These are phyloP conservation scores for Daboia siamensis DNA, from an alignment of 2,113 vertebrate species.

Conservation along the genomic window DNA sequence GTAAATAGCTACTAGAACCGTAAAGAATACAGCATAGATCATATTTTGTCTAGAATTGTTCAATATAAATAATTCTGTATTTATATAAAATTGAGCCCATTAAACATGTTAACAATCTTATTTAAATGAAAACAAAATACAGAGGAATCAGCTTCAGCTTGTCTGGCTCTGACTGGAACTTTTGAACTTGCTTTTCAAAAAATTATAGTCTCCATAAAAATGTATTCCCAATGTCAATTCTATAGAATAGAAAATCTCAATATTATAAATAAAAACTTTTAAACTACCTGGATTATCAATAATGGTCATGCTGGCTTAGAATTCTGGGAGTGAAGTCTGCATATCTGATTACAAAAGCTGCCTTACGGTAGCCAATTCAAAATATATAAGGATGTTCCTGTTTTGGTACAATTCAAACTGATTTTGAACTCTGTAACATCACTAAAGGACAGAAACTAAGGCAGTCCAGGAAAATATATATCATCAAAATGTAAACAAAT, in stretches of 20 bases:
- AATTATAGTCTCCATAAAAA: not conserved
- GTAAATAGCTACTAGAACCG: not conserved
- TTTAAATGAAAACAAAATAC: not conserved
- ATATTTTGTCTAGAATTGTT: not conserved
- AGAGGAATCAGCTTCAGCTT: not conserved
- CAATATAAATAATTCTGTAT: not conserved
- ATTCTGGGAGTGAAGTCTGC: not conserved
- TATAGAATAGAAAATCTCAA: not conserved
- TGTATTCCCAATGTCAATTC: not conserved
- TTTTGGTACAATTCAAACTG: not conserved
- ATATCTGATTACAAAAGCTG: not conserved
- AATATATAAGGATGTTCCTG: not conserved
- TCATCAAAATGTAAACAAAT: not conserved
- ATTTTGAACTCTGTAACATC: not conserved
- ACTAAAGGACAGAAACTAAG: not conserved
- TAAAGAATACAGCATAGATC: not conserved
- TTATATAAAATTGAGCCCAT: not conserved
- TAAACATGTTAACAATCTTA: not conserved
- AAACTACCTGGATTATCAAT: not conserved
- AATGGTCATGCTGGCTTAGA: not conserved
- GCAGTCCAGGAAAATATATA: not conserved
- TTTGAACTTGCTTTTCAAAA: not conserved
- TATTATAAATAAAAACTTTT: not conserved
- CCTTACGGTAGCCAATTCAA: not conserved
- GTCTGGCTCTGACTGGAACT: not conserved